Conservation (phyloP, 2,113 vertebrate species). For the Trachemys scripta region DNA sequence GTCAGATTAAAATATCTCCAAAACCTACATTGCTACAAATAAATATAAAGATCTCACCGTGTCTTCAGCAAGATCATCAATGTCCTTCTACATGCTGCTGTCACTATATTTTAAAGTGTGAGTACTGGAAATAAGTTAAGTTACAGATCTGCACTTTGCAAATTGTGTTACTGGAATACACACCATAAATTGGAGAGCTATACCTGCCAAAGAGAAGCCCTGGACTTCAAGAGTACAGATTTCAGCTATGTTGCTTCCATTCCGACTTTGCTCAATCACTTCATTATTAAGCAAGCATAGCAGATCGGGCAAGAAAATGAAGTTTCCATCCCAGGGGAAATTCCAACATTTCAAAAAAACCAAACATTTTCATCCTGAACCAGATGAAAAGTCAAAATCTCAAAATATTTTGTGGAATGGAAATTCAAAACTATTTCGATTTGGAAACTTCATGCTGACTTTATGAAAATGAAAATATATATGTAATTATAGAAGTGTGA, state of each 20-base stretch:
- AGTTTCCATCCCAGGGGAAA: neutral
- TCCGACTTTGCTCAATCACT: neutral
- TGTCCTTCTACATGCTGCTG: neutral
- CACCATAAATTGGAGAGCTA: neutral
- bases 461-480: neutral
- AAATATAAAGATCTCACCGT: neutral
- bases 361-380: no score
- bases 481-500: no score
- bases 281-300: neutral
- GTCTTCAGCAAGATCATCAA: neutral
- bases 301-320: neutral
- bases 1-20: neutral
- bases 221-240: constrained; percentile 5
- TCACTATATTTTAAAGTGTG: neutral
- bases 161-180: neutral
- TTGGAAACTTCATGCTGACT: neutral
- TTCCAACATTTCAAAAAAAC: neutral
- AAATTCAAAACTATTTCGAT: neutral
- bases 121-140: neutral
- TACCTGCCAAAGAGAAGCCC: neutral
- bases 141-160: neutral
- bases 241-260: neutral
- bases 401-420: neutral
- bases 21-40: neutral
- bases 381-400: neutral